These are phyloP conservation scores for Mongoloraphidia duomilia DNA, from an alignment of 2,888 invertebrate species.

Conservation along the genomic window DNA sequence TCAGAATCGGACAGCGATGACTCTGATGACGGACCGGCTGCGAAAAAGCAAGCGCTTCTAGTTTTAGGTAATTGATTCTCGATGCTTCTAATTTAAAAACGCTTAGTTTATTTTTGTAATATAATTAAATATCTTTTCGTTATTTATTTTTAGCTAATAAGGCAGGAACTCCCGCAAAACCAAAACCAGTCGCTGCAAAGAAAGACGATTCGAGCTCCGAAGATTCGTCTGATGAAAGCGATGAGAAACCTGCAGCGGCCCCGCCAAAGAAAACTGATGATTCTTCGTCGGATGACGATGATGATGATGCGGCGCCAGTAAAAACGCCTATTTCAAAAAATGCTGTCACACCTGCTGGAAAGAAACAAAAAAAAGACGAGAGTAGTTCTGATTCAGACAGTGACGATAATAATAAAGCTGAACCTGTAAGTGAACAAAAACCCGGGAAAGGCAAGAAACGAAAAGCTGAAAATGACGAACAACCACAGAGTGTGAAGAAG, in stretches of 20 bases:
- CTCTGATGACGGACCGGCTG: slow-evolving; percentile 10
- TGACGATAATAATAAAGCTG: slow-evolving; percentile 19
- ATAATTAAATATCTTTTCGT: neutral
- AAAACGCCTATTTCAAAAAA: slow-evolving; percentile 9
- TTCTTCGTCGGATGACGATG: too few relatives aligned
- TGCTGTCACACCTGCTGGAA: slow-evolving; percentile 17
- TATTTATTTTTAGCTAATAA: slow-evolving; percentile 4
- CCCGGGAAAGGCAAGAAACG: slow-evolving; percentile 24
- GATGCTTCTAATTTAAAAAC: too few relatives aligned
- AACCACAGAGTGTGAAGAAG: slow-evolving; percentile 30
- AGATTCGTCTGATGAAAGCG: neutral
- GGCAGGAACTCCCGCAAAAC: neutral
- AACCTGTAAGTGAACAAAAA: slow-evolving; percentile 7
- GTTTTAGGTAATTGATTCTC: neutral
- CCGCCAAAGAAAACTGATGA: too few relatives aligned
- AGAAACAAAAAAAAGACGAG: slow-evolving; percentile 17
- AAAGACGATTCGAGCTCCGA: neutral
- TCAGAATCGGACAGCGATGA: slow-evolving; percentile 21
- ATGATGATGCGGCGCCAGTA: too few relatives aligned
- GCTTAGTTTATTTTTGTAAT: too few relatives aligned
- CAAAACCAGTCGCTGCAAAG: neutral
- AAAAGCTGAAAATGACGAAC: slow-evolving; percentile 25
- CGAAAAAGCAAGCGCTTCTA: slow-evolving; percentile 10
- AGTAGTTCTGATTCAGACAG: slow-evolving; percentile 23
- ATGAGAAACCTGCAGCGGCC: slow-evolving; percentile 9